These are phyloP conservation scores for Aspidiotus rigidus DNA, from an alignment of 2,888 invertebrate genomes.

Conservation along the genomic window DNA sequence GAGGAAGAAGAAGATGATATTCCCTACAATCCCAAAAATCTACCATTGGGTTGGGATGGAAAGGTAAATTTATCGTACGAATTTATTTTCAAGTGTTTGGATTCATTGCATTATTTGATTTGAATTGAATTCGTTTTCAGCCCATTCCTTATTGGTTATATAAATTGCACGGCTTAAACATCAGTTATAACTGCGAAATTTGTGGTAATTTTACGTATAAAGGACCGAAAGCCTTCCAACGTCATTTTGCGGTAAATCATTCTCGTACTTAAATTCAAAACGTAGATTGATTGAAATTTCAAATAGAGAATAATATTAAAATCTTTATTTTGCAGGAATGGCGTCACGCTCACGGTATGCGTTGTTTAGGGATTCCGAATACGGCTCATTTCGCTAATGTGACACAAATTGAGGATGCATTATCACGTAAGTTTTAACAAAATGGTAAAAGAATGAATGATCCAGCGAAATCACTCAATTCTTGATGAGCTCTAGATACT, in stretches of 20 bases:
- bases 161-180: constrained; percentile 96
- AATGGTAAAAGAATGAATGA: constrained; percentile 49
- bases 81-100: constrained; percentile 36
- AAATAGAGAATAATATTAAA: too few relatives aligned
- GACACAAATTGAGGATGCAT: constrained; percentile 94
- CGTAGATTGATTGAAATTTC: too few relatives aligned
- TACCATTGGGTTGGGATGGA: constrained; percentile 98
- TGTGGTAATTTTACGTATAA: constrained; percentile 98
- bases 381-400: constrained; percentile 99
- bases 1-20: constrained; percentile 78
- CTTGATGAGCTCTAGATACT: constrained; percentile 10
- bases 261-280: constrained; percentile 44
- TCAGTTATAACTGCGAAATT: constrained; percentile 98
- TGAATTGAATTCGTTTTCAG: constrained; percentile 41
- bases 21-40: constrained; percentile 98
- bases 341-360: constrained; percentile 50
- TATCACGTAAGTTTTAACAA: constrained; percentile 50
- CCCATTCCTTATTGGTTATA: constrained; percentile 95
- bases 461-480: not conserved
- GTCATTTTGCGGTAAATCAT: constrained; percentile 71
- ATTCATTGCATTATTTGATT: constrained; percentile 18
- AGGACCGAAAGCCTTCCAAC: constrained; percentile 98
- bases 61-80: constrained; percentile 46
- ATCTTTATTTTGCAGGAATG: constrained; percentile 45
- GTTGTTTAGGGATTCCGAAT: constrained; percentile 94